Evolutionary conservation across 2,113 vertebrate species (phyloP).

Genomic region (Anthoscopus minutus): DNA sequence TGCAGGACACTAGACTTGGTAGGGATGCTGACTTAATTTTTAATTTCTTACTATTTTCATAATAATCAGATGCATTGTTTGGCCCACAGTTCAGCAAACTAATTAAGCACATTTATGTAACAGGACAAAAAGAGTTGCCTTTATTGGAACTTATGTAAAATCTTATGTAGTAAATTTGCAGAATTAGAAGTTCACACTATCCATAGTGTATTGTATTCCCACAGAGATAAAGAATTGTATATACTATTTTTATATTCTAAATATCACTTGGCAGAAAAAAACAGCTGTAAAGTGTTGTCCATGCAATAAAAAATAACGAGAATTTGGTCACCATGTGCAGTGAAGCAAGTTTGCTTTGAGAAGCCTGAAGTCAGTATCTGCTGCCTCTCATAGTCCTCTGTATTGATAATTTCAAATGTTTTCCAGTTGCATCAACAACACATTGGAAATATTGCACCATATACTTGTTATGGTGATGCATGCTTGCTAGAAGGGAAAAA

Average conservation of each 20-base stretch:
- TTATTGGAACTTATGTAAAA: not conserved
- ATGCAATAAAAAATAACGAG: not conserved
- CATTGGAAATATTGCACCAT: not conserved
- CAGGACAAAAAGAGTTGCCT: not conserved
- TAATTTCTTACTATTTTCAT: not conserved
- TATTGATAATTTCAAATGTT: not conserved
- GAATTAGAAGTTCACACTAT: not conserved
- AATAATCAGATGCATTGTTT: not conserved
- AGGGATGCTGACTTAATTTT: not conserved
- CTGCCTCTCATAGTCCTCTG: not conserved
- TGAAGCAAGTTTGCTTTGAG: not conserved
- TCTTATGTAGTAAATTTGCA: not conserved
- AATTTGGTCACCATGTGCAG: not conserved
- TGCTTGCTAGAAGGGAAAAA: not conserved
- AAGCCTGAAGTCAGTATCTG: not conserved
- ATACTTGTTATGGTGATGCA: not conserved
- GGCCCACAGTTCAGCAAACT: not conserved
- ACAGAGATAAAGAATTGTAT: not conserved
- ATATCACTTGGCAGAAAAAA: not conserved
- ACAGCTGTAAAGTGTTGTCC: not conserved
- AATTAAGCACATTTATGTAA: not conserved
- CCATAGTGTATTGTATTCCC: not conserved
- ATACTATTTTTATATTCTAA: conserved; percentile 31
- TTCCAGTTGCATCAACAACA: not conserved
- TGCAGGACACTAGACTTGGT: not conserved